Percentiles rank a stretch among this genome's conserved stretches.
These are phyloP conservation scores for Cheirogaleus medius DNA, from an alignment of 2,113 vertebrate genomes.

Conservation along the genomic window DNA sequence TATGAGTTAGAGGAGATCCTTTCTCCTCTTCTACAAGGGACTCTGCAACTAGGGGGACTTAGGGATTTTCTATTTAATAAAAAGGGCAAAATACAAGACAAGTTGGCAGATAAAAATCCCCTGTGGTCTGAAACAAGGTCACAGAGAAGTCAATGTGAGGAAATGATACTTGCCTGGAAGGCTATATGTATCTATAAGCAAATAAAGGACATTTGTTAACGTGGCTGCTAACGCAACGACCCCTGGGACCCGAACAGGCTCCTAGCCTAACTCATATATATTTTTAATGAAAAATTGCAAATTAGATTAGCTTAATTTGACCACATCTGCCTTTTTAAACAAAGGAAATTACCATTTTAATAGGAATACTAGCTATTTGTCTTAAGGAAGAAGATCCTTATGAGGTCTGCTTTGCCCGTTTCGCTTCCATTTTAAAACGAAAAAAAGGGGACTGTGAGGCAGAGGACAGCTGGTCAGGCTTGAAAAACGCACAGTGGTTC, in stretches of 20 bases:
- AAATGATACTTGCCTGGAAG: constrained; percentile 43
- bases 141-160: constrained; percentile 46
- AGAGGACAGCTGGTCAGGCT: neutral
- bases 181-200: constrained; percentile 27
- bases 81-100: constrained; percentile 63
- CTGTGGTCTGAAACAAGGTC: constrained; percentile 63
- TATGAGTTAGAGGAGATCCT: neutral
- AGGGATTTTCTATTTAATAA: constrained; percentile 62
- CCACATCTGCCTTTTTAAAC: constrained; percentile 78
- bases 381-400: constrained; percentile 54
- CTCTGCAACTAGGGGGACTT: neutral
- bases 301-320: constrained; percentile 79
- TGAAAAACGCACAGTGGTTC: neutral
- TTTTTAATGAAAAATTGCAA: constrained; percentile 80
- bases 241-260: constrained; percentile 53
- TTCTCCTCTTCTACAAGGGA: constrained; percentile 40
- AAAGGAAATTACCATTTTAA: constrained; percentile 80
- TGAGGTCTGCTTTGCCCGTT: constrained; percentile 9
- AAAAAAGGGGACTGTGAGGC: neutral
- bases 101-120: constrained; percentile 64
- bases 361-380: constrained; percentile 68
- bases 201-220: constrained; percentile 66
- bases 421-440: constrained; percentile 32
- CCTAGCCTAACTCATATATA: constrained; percentile 46
- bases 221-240: constrained; percentile 42